Base-by-base conservation (phyloP, 2,888 invertebrate species). In the Liposcelis brunnea region DNA sequence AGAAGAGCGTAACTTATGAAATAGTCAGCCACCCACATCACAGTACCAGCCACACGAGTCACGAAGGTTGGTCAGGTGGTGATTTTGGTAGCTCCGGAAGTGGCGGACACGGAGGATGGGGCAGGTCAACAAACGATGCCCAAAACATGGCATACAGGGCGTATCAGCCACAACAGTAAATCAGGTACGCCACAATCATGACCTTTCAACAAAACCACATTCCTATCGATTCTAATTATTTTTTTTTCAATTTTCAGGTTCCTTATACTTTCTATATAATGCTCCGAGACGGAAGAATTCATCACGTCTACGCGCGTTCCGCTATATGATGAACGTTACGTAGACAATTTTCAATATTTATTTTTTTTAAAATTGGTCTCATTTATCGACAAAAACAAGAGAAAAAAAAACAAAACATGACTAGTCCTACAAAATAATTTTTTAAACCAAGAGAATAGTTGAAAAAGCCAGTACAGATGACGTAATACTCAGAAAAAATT, bases 1-100 rank as follows among this genome's bases (percentile, higher is more conserved):
- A 82, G 64, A 86, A 85, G 59, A 84, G 84, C 58, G 86, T 86
- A 51, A 86, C 86, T 3, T 86, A 86, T 59, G 86, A 86, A 60
- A 85, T 86, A 31, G 83, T 86, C 1, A 76, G 83, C 1, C 86
- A 86, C 61, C 84, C 85, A 45, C 84, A 84, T 56, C 83, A 84
- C 61, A 71, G 75, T 49, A 69, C 74, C 52, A 73, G 75, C 56
- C 76, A 77, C 58, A 72, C 76, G 49, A 72, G 76, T 48, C 67
- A 68, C 50, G 75, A 74, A 45, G 68, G 67, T 7, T 64, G 64
- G 44, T 68, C 69, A 48, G 66, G 64, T 46, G 68, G 70, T 49
- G 70, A 70, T 51, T 64, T 63, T 34, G 63, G 65, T 34, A 63
- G 65, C 42, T 61, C 61, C 44, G 61, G 61, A 44, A 66, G 67